These are phyloP conservation scores for Gnathonemus echidnorhynchus DNA, from an alignment of 2,113 vertebrate genomes.

Conservation along the genomic window DNA sequence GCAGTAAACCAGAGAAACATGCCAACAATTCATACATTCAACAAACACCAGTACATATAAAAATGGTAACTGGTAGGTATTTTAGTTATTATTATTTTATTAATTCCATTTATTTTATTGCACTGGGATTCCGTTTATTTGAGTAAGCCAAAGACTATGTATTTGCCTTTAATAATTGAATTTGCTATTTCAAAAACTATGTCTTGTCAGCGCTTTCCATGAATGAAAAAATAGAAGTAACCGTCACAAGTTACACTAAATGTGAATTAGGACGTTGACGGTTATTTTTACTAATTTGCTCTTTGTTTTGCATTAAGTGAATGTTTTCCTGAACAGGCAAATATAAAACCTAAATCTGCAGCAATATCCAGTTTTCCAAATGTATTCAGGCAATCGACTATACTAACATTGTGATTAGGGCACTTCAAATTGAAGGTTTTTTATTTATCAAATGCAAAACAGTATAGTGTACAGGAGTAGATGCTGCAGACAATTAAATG, in stretches of 20 bases:
- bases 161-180: too few species aligned
- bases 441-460: neutral
- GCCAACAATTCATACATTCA: neutral
- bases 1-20: neutral
- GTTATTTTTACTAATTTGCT: neutral
- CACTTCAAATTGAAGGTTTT: neutral
- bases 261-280: neutral
- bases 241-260: neutral
- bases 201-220: neutral
- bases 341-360: neutral
- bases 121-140: too few species aligned
- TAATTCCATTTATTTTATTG: too few species aligned
- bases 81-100: neutral
- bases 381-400: neutral
- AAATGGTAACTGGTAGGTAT: neutral
- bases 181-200: too few species aligned
- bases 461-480: neutral
- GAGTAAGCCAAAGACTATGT: too few species aligned
- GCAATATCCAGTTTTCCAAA: too few species aligned
- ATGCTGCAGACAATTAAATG: neutral
- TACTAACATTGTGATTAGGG: neutral
- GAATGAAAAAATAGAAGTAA: neutral
- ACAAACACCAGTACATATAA: neutral
- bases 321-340: neutral
- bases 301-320: neutral